These are phyloP conservation scores for Ancistrus triradiatus DNA, from an alignment of 2,113 vertebrate genomes.

Conservation along the genomic window DNA sequence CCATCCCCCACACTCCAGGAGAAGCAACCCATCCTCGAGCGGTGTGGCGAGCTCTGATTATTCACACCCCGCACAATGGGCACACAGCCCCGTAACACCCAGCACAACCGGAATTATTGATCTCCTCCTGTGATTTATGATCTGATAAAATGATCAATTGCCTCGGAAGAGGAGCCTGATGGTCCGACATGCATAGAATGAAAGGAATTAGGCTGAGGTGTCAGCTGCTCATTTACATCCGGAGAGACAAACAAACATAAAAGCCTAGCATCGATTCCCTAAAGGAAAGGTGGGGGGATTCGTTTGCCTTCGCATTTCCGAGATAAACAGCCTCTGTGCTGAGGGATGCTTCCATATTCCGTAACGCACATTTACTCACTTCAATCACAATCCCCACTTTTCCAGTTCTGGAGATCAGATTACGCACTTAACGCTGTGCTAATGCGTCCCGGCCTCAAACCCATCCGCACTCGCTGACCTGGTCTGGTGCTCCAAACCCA, in stretches of 20 bases:
- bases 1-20: conserved; percentile 47
- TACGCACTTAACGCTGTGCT: conserved; percentile 3
- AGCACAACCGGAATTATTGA: conserved; percentile 34
- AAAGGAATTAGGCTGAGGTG: conserved; percentile 17
- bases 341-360: conserved; percentile 20
- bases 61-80: conserved; percentile 48
- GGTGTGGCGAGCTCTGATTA: conserved; percentile 34
- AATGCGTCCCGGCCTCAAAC: conserved; percentile 16
- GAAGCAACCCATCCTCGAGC: conserved; percentile 32
- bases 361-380: conserved; percentile 24
- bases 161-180: conserved; percentile 5
- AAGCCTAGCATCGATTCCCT: conserved; percentile 16
- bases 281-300: conserved; percentile 32
- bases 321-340: conserved; percentile 15
- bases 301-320: conserved; percentile 33
- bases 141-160: conserved; percentile 40
- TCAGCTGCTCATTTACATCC: conserved; percentile 30
- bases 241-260: conserved; percentile 39
- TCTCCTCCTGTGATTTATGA: conserved; percentile 40
- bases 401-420: conserved; percentile 13
- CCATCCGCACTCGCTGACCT: conserved; percentile 14
- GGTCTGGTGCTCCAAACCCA: conserved; percentile 25
- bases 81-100: conserved; percentile 34
- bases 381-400: conserved; percentile 31
- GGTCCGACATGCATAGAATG: conserved; percentile 13